Evolutionary conservation across 2,113 vertebrate genomes (phyloP).

Genomic region (Epinephelus lanceolatus): DNA sequence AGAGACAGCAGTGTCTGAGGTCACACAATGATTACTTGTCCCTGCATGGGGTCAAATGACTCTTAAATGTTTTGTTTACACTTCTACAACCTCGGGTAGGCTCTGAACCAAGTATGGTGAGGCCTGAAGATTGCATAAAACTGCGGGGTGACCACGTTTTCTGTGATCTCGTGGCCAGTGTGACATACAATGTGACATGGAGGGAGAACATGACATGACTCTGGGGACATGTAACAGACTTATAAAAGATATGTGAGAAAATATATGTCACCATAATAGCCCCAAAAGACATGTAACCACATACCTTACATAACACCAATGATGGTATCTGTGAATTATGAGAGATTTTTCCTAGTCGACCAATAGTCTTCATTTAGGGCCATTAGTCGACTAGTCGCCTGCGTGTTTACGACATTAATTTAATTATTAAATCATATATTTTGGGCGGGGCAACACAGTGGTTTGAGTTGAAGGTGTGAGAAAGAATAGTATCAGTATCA

Average conservation of each 20-base stretch:
- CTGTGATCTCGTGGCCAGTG: neutral
- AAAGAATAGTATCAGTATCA: no score
- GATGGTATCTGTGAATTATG: neutral
- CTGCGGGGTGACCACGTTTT: neutral
- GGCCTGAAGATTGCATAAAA: constrained; percentile 14
- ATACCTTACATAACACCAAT: neutral
- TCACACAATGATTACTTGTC: constrained; percentile 84
- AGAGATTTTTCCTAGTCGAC: no score
- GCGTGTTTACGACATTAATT: no score
- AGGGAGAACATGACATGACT: neutral
- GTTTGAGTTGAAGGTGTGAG: no score
- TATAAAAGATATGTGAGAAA: neutral
- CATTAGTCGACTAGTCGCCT: no score
- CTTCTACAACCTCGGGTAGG: constrained; percentile 66
- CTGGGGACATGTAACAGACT: neutral
- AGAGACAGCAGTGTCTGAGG: constrained; percentile 80
- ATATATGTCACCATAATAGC: neutral
- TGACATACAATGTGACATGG: neutral
- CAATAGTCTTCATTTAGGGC: no score
- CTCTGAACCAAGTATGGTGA: constrained; percentile 41
- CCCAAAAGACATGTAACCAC: neutral
- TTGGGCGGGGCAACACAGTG: no score
- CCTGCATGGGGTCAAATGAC: constrained; percentile 78
- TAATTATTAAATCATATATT: no score
- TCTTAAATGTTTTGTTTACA: constrained; percentile 85